These are phyloP conservation scores for Grantiella picta DNA, from an alignment of 2,113 vertebrate species.

Conservation along the genomic window DNA sequence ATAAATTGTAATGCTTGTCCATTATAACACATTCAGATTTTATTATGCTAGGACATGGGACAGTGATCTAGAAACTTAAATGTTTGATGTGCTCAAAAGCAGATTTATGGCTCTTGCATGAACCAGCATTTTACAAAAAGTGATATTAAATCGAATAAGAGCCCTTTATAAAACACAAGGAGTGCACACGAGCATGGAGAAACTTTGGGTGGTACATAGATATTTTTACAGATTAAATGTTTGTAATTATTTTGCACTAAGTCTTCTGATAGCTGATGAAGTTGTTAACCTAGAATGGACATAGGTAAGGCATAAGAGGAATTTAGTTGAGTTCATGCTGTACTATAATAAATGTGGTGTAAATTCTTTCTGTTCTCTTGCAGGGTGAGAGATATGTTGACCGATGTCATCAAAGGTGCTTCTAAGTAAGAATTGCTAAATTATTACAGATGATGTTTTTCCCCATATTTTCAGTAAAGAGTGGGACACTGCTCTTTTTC, in stretches of 20 bases:
- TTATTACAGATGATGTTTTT: neutral
- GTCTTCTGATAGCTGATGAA: neutral
- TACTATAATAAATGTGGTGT: neutral
- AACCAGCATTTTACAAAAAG: neutral
- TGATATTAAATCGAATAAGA: neutral
- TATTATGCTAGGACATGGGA: neutral
- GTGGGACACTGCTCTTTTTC: neutral
- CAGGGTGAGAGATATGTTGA: conserved; percentile 92
- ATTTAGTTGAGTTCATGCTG: neutral
- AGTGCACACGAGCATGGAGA: neutral
- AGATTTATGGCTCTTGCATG: neutral
- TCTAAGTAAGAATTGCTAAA: conserved; percentile 84
- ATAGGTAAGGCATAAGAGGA: neutral
- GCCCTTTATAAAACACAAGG: neutral
- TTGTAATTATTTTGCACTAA: neutral
- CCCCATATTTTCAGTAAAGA: neutral
- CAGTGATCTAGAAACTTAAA: neutral
- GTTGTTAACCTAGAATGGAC: neutral
- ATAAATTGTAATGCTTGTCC: neutral
- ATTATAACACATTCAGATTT: neutral
- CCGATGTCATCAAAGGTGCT: conserved; percentile 85
- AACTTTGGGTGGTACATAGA: neutral
- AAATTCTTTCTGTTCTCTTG: neutral
- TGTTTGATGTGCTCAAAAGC: neutral
- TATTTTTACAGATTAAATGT: neutral